Evolutionary conservation across 2,888 invertebrate species (phyloP), one percentile per base, ranked within the genome.

Genomic region (Horisme vitalbata): DNA sequence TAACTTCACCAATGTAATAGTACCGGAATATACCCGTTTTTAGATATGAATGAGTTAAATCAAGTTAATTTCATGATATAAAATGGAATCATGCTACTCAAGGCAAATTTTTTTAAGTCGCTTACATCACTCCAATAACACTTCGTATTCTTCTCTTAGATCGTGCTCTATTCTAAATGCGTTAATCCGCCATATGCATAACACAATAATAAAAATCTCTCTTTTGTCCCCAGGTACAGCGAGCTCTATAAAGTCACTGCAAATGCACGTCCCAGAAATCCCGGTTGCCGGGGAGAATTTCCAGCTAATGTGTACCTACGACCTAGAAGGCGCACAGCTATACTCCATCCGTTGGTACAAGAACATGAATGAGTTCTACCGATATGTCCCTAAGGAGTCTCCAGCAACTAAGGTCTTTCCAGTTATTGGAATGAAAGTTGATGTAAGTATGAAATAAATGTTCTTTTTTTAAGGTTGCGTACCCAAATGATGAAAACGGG

Each of bases 311-410:
- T 91, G 92, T 62, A 77, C 87, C 4, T 92, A 92, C 68, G 91
- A 92, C 62, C 68, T 92, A 56, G 92, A 92, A 67, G 91, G 90
- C 0, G 93, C 93, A 0, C 91, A 92, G 30, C 87, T 95, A 4
- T 95, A 95, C 83, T 93, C 94, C 23, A 93, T 95, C 69, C 92
- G 94, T 75, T 95, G 95, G 95, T 95, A 94, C 77, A 86, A 93
- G 47, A 93, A 93, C 48, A 92, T 93, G 74, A 91, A 92, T 43
- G 95, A 95, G 79, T 95, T 95, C 84, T 95, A 94, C 77, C 90
- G 94, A 59, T 95, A 90, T 67, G 93, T 94, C 45, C 95, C 95
- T 2, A 94, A 94, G 61, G 94, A 94, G 62, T 91, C 92, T 3
- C 94, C 94, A 0, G 93, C 94, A 0, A 93, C 93, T 0, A 92